Base-by-base conservation (phyloP, 1,140 invertebrate species). In the Ceratina japonica region DNA sequence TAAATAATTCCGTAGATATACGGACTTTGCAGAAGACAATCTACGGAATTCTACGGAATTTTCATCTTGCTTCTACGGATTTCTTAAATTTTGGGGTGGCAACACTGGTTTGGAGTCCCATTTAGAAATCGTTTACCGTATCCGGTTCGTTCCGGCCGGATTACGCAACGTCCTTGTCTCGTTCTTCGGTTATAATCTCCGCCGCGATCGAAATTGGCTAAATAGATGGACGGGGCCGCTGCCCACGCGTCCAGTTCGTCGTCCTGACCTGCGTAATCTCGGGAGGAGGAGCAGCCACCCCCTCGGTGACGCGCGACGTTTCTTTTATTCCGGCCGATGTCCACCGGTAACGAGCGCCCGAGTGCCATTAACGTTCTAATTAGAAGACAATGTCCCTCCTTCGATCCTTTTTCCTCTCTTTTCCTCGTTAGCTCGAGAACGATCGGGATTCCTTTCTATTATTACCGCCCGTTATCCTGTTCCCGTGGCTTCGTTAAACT, bases 331-430 rank as follows among this genome's bases (percentile, higher is more conserved):
- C 1, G 18, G 16, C 20, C 62, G 51, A 75, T 16, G 62, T 64
- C 72, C 24, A 44, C 2, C 3, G 31, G 10, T 24, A 66, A 66
- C 20, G 27, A 56, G 10, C 22, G 49, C 22, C 16, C 18, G 15
- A 15, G 61, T 31, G 22, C 31, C 71, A 64, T 74, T 54, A 74
- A 64, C n/a, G 61, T 12, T 64, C n/a, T 74, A 64, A 74, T 22
- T 62, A 64, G 24, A 22, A 54, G 22, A 5, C n/a, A 3, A 20
- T 20, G 27, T 31, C 27, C 27, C 27, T 31, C 27, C 44, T 20
- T 13, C 22, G 59, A 64, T 18, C 51, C 44, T 13, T 37, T 74
- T 64, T 3, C 24, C 49, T 63, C 64, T 20, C 8, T 31, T 54
- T 18, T 31, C 4, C 27, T 31, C 1, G 27, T 31, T 31, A 31